phyloP scores from a whole-genome alignment of 1,140 invertebrate species.

The Leguminivora glycinivorella region DNA sequence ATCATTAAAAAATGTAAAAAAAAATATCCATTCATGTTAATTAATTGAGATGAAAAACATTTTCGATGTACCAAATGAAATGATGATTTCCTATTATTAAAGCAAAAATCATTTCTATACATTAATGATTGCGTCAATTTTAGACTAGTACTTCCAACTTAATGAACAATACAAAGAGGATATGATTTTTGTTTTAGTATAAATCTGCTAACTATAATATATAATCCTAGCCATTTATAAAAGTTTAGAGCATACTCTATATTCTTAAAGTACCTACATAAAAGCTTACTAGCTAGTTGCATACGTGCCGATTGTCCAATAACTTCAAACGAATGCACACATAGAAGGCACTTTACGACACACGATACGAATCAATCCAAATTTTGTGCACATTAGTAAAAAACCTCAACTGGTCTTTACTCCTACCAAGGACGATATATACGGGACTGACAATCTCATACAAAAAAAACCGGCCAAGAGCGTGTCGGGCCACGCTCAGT shows the following conservation, averaged over 20 bases:
- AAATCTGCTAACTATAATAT: neutral
- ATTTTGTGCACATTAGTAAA: neutral
- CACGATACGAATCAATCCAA: neutral
- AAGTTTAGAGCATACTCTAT: neutral
- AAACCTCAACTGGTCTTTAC: neutral
- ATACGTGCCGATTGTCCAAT: neutral
- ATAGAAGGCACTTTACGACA: constrained; percentile 2
- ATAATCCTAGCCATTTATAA: neutral
- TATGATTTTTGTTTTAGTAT: neutral
- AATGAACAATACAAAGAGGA: neutral
- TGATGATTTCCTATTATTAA: neutral
- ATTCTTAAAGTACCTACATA: neutral
- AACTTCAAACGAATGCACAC: neutral
- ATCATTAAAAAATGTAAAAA: no score
- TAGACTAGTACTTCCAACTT: no score
- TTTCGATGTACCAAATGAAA: constrained; percentile 1
- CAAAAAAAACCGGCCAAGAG: no score
- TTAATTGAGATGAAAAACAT: neutral
- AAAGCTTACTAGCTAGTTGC: neutral
- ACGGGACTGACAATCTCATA: no score
- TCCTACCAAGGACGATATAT: no score
- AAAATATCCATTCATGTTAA: no score
- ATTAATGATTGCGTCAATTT: no score
- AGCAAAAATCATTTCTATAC: neutral
- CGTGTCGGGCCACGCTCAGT: no score